A percentile compares a stretch with the other conserved stretches of the same genome.
Conservation (phyloP, 2,888 invertebrate species). For the Drosophila limbata region DNA sequence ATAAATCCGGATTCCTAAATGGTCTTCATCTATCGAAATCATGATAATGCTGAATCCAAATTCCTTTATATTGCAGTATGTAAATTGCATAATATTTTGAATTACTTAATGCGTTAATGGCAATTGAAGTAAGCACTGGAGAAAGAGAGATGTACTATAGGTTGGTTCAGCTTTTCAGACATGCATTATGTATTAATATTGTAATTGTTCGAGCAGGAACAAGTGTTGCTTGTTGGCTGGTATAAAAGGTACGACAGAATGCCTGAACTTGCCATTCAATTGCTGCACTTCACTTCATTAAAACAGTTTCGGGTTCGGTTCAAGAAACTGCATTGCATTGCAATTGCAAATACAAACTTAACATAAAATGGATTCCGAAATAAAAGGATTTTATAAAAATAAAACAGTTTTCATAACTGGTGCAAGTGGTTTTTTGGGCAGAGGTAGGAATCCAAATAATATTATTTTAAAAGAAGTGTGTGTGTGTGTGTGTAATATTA, state of each 20-base stretch:
- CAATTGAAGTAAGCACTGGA: neutral
- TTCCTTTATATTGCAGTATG: no score
- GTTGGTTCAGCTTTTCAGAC: neutral
- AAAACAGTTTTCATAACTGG: constrained; percentile 88
- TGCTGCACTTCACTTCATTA: neutral
- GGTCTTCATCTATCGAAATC: no score
- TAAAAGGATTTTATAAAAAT: constrained; percentile 87
- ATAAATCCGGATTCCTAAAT: no score
- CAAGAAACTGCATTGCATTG: neutral
- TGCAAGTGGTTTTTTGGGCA: constrained; percentile 86
- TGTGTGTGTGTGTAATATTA: no score
- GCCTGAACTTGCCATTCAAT: neutral
- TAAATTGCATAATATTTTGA: neutral
- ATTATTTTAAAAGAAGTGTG: neutral
- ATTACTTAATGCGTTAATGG: neutral
- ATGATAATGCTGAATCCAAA: no score
- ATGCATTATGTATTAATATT: constrained; percentile 4
- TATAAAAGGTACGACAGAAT: constrained; percentile 19
- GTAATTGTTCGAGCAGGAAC: neutral
- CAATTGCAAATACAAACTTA: neutral
- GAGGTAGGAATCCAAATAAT: constrained; percentile 67
- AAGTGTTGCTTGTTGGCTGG: neutral
- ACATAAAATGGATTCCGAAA: constrained; percentile 61
- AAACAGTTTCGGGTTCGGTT: neutral
- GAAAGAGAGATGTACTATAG: neutral